These are phyloP conservation scores for Nannobrachium achirus DNA, from an alignment of 2,113 vertebrate genomes.

Conservation along the genomic window DNA sequence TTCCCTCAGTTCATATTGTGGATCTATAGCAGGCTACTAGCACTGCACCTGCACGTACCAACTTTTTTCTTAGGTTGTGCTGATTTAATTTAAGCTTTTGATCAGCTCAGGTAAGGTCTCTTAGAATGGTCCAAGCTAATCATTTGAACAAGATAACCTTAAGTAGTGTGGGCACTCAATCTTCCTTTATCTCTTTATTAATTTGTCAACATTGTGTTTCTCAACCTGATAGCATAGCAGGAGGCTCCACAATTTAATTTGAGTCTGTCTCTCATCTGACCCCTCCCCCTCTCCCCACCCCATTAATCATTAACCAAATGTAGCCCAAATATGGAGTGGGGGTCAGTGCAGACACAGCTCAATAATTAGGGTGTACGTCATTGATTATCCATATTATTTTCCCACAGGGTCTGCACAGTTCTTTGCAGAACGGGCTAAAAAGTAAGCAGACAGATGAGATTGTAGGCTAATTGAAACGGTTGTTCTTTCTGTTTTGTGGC, in stretches of 20 bases:
- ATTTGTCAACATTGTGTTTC: slow-evolving; percentile 8
- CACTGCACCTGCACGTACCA: neutral
- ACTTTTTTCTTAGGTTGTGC: neutral
- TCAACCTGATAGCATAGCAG: neutral
- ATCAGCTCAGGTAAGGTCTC: too few species aligned
- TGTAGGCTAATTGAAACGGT: too few species aligned
- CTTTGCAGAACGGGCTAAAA: too few species aligned
- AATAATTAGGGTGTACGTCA: slow-evolving; percentile 66
- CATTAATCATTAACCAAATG: slow-evolving; percentile 27
- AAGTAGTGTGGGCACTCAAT: neutral
- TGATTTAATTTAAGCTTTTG: slow-evolving; percentile 14
- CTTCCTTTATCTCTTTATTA: neutral
- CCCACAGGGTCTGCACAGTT: too few species aligned
- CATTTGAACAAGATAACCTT: too few species aligned
- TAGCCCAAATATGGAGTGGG: slow-evolving; percentile 19
- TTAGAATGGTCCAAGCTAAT: too few species aligned
- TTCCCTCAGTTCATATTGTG: too few species aligned
- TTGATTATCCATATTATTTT: slow-evolving; percentile 60
- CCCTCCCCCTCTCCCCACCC: neutral
- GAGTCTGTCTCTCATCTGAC: neutral
- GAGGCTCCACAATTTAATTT: neutral
- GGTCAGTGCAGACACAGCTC: slow-evolving; percentile 53
- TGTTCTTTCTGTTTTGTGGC: neutral
- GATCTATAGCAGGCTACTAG: too few species aligned
- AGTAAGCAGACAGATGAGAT: too few species aligned